Conservation (phyloP, 2,113 vertebrate genomes). For the Megaceryle torquata region DNA sequence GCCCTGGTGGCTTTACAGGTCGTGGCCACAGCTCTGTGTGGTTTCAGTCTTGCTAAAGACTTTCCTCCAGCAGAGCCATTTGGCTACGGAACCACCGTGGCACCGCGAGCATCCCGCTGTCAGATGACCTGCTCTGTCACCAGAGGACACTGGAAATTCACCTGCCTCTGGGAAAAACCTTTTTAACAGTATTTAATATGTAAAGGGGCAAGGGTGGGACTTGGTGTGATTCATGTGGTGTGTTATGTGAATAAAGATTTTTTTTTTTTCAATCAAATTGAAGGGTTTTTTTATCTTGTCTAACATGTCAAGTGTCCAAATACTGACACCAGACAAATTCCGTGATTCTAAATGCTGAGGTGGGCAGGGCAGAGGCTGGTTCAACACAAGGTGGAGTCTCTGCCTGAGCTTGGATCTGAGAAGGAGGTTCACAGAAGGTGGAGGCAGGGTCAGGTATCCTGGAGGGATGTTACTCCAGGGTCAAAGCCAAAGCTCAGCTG, state of each 20-base stretch:
- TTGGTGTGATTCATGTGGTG: background rate
- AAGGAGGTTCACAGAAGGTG: background rate
- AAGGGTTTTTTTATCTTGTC: background rate
- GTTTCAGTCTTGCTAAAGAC: background rate
- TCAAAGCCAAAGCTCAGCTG: background rate
- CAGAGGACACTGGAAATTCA: background rate
- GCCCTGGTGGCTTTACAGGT: background rate
- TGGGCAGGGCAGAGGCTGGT: background rate
- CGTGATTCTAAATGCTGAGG: rapidly evolving
- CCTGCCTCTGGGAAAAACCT: background rate
- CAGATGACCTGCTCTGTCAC: background rate
- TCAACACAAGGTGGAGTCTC: rapidly evolving
- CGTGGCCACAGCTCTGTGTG: background rate
- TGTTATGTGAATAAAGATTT: constrained; percentile 17
- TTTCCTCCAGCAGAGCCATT: background rate
- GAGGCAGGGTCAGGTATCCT: background rate
- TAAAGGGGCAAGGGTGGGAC: background rate
- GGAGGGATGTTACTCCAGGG: background rate
- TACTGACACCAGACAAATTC: background rate
- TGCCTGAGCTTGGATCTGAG: background rate
- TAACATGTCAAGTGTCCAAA: too few relatives aligned
- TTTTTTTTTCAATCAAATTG: background rate
- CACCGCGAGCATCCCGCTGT: background rate
- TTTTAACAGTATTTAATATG: constrained; percentile 10
- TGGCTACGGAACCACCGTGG: background rate